Evolutionary conservation across 1,140 invertebrate species (phyloP).

Genomic region (Apis dorsata): DNA sequence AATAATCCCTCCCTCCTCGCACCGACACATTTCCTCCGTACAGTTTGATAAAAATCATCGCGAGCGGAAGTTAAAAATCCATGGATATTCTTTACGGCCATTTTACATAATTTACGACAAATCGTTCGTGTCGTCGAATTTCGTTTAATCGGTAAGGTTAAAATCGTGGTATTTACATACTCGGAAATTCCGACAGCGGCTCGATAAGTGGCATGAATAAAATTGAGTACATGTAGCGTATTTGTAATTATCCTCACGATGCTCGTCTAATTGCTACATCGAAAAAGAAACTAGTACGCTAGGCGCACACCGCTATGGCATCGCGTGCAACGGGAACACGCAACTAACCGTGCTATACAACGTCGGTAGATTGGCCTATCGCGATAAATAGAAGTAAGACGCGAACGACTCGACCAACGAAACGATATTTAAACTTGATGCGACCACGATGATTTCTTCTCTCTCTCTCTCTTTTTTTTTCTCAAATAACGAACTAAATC

Average conservation of each 20-base stretch:
- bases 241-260: slow-evolving; percentile 6
- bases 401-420: neutral
- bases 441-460: neutral
- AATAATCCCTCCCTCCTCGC: too few species aligned
- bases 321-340: slow-evolving; percentile 1
- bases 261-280: slow-evolving; percentile 6
- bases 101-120: neutral
- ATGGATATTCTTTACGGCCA: too few species aligned
- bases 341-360: neutral
- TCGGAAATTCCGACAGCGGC: neutral
- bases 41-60: too few species aligned
- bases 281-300: neutral
- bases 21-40: too few species aligned
- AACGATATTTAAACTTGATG: neutral
- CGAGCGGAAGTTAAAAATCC: too few species aligned
- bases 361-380: neutral
- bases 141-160: neutral
- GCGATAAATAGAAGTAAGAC: slow-evolving; percentile 6
- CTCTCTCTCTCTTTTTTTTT: too few species aligned
- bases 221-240: slow-evolving; percentile 1
- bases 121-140: neutral
- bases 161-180: neutral
- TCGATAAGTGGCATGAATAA: neutral
- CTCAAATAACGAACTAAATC: too few species aligned
- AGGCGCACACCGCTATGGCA: neutral